Conservation (phyloP, 2,888 invertebrate species). For the Agrotis clavis region DNA sequence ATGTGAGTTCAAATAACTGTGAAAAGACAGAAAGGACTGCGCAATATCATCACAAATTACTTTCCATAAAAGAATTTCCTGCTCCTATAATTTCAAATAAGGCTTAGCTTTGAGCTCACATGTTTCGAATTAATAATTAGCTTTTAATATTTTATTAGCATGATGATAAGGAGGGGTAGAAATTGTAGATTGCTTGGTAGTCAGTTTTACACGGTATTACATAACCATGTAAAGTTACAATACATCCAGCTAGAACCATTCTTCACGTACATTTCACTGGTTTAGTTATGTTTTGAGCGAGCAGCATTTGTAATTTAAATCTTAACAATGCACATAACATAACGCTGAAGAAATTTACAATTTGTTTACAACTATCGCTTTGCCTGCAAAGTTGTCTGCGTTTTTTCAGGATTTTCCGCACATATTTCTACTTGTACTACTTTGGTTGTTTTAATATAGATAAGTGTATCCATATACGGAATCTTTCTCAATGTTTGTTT, state of each 20-base stretch:
- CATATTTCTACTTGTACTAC: neutral
- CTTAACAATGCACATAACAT: constrained; percentile 32
- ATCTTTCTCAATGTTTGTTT: neutral
- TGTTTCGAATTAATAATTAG: constrained; percentile 1
- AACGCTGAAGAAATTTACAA: neutral
- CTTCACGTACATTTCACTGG: neutral
- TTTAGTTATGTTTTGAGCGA: constrained; percentile 8
- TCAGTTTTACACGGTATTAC: neutral
- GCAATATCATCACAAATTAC: neutral
- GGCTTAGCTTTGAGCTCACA: neutral
- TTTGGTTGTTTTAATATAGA: neutral
- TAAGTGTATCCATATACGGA: neutral
- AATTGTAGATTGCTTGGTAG: neutral
- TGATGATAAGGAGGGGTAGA: neutral
- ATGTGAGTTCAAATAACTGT: neutral
- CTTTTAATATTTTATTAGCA: neutral
- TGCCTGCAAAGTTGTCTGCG: neutral
- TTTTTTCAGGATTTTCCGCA: neutral
- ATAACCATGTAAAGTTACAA: neutral
- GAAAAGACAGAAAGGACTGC: neutral
- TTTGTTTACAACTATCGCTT: constrained; percentile 12
- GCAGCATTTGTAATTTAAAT: constrained; percentile 42
- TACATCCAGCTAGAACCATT: neutral
- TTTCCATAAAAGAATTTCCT: neutral
- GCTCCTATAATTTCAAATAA: neutral